Conservation (phyloP, 2,113 vertebrate species). For the Galemys pyrenaicus region DNA sequence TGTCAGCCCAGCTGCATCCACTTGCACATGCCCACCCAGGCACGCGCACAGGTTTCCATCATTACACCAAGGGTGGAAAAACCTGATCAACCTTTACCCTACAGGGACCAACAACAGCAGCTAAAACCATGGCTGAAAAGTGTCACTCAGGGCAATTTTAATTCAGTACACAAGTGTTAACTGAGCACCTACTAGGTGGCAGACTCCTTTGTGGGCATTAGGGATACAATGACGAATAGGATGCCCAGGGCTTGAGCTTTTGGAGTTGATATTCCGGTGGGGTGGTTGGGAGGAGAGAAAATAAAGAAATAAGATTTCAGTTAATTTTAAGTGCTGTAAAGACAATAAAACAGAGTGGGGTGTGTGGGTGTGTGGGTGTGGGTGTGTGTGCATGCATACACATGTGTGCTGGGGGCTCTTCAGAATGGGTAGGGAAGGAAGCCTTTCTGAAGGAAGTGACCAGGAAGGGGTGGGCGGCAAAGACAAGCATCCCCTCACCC, state of each 20-base stretch:
- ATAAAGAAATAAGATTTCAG: not conserved
- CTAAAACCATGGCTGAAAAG: not conserved
- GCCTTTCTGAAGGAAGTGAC: not conserved
- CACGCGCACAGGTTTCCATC: no score
- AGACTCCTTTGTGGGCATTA: not conserved
- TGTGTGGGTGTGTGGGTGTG: not conserved
- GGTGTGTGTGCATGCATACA: not conserved
- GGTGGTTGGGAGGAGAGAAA: not conserved
- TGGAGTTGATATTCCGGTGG: not conserved
- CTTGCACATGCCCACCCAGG: no score
- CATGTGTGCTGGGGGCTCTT: not conserved
- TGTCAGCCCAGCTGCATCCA: no score
- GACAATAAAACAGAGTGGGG: not conserved
- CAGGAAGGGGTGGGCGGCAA: not conserved
- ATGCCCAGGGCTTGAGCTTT: not conserved
- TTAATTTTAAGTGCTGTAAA: not conserved
- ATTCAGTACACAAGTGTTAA: not conserved
- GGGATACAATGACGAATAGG: not conserved
- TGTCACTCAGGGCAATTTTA: not conserved
- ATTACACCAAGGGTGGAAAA: no score
- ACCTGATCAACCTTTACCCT: no score
- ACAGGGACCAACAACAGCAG: not conserved
- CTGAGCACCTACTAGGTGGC: not conserved
- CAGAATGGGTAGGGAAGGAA: not conserved
- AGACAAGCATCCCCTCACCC: not conserved